Base-by-base conservation (phyloP, 2,888 invertebrate species). In the Incurvaria masculella region DNA sequence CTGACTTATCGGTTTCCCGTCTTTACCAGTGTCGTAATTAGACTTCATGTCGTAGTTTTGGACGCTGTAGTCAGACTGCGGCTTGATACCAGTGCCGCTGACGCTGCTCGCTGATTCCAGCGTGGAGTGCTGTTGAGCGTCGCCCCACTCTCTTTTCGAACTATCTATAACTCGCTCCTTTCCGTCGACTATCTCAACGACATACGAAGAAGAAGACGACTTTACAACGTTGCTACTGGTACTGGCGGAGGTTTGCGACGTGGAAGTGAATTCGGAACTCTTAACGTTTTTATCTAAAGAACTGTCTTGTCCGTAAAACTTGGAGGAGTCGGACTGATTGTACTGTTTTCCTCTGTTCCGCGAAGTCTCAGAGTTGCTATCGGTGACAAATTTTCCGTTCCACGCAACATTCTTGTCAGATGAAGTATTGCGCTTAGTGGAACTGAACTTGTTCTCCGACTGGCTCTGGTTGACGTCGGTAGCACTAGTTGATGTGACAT, bases 181-280 rank as follows among this genome's bases (percentile, higher is more conserved):
- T 2, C 85, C 85, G 58, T 85, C 83, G 19, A 84, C 81, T 53
- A 83, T 81, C 68, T 87, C 86, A 43, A 86, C 80, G 23, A 82
- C 81, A 58, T 86, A 84, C 16, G 85, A 84, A 17, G 82, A 81
- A 2, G 84, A 82, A 33, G 84, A 80, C 26, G 82, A 83, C 61
- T 85, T 84, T 44, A 78, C 72, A 4, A 78, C 68, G 49, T 78
- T 81, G 51, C 82, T 79, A 55, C 74, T 80, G 60, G 78, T 78
- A 56, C 80, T 69, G 57, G 84, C 79, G 52, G 73, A 81, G 20
- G 72, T 62, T 52, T 74, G 68, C 49, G 63, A 79, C 45, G 66
- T 80, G 60, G 62, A 73, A 42, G 60, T 69, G 50, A 60, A 73
- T 56, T 75, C 65, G 55, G 68, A 71, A 48, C 65, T 63, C 45